Conservation (phyloP, 2,113 vertebrate species). For the Trinectes maculatus region DNA sequence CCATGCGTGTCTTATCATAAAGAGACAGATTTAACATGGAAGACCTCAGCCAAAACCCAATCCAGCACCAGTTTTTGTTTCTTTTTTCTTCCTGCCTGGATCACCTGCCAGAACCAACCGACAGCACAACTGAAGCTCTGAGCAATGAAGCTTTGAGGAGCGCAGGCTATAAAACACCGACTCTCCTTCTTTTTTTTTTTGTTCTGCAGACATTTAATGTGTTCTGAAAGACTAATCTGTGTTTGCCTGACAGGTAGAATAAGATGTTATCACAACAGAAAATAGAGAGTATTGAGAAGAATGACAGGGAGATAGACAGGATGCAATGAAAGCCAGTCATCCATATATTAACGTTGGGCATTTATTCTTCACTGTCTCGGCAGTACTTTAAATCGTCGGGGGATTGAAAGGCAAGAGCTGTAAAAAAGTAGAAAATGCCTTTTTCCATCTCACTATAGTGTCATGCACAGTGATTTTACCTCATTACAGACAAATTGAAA, state of each 20-base stretch:
- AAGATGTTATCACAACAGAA: constrained; percentile 17
- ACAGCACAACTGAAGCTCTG: constrained; percentile 9
- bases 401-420: neutral
- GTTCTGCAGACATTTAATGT: constrained; percentile 21
- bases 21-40: constrained; percentile 14
- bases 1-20: constrained; percentile 10
- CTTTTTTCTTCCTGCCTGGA: neutral
- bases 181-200: constrained; percentile 8
- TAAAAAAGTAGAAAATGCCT: neutral
- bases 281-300: neutral
- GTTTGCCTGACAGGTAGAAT: constrained; percentile 23
- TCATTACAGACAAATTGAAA: neutral
- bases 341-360: constrained; percentile 13
- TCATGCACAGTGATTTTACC: neutral
- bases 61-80: constrained; percentile 8
- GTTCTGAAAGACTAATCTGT: constrained; percentile 28
- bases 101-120: constrained; percentile 19
- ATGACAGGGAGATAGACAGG: constrained; percentile 11
- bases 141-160: constrained; percentile 8
- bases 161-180: constrained; percentile 15
- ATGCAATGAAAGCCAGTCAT: constrained; percentile 18
- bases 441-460: neutral
- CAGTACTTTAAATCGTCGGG: neutral
- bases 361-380: constrained; percentile 4
- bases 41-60: constrained; percentile 31